A percentile compares a stretch with the other conserved stretches of the same genome.
phyloP scores from a whole-genome alignment of 2,888 invertebrate genomes.

The Theodoxus fluviatilis region DNA sequence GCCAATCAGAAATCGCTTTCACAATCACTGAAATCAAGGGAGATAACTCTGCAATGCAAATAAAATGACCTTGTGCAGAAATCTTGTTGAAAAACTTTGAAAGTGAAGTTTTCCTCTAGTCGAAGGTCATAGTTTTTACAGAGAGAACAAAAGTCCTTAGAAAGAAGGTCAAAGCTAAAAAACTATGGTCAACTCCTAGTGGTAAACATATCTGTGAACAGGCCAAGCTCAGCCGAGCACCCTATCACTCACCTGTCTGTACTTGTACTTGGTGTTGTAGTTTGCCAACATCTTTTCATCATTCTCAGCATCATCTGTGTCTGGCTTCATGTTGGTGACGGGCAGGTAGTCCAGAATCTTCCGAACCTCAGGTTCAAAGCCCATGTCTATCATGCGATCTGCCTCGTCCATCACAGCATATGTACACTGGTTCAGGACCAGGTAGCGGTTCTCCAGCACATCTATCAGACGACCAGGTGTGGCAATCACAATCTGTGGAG shows the following conservation, averaged over 20 bases:
- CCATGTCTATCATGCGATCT: constrained; percentile 99
- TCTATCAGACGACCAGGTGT: constrained; percentile 99
- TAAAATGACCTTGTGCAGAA: too few relatives aligned
- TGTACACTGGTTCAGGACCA: constrained; percentile 95
- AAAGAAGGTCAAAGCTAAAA: too few relatives aligned
- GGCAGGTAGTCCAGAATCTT: constrained; percentile 98
- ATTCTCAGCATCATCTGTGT: constrained; percentile 97
- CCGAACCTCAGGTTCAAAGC: constrained; percentile 95
- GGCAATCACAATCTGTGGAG: constrained; percentile 88
- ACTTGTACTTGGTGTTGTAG: constrained; percentile 95
- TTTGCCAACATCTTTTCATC: constrained; percentile 87
- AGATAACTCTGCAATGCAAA: too few relatives aligned
- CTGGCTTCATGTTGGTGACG: constrained; percentile 96
- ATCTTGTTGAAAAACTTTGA: too few relatives aligned
- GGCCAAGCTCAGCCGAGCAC: background rate
- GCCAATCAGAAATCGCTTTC: too few relatives aligned
- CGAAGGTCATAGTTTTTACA: too few relatives aligned
- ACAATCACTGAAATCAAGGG: too few relatives aligned
- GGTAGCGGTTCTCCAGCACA: constrained; percentile 95
- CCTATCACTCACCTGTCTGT: constrained; percentile 75
- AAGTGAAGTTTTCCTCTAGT: too few relatives aligned
- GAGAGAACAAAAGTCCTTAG: too few relatives aligned
- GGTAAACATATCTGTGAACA: too few relatives aligned
- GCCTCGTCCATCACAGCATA: constrained; percentile 88
- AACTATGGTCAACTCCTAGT: constrained; percentile 10